Evolutionary conservation across 2,888 invertebrate species (phyloP).

Genomic region (Drosophila diplacantha): DNA sequence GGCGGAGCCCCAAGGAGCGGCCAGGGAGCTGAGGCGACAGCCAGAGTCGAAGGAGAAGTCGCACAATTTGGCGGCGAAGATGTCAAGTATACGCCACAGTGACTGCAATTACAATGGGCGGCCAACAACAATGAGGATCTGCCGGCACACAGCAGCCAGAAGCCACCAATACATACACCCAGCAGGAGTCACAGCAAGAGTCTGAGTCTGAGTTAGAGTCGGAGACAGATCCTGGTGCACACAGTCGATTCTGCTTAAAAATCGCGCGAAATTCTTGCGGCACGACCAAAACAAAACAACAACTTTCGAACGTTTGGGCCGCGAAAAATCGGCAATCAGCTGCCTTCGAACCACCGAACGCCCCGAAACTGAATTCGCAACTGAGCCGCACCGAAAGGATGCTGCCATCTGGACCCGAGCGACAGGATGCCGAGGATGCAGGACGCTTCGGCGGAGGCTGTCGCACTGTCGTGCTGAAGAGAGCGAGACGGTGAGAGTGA

Average conservation of each 20-base stretch:
- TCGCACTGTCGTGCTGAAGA: slow-evolving; percentile 12
- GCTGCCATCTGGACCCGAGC: slow-evolving; percentile 46
- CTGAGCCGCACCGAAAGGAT: slow-evolving; percentile 48
- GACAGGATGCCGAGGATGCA: slow-evolving; percentile 18
- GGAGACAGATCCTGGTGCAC: slow-evolving; percentile 40
- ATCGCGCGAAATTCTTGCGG: slow-evolving; percentile 31
- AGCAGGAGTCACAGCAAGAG: slow-evolving; percentile 26
- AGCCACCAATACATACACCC: slow-evolving; percentile 25
- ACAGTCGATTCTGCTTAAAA: slow-evolving; percentile 19
- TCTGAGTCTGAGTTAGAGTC: slow-evolving; percentile 22
- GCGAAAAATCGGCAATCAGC: slow-evolving; percentile 11
- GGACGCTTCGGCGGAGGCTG: slow-evolving; percentile 33
- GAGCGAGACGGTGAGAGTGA: not conserved
- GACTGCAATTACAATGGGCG: slow-evolving; percentile 55
- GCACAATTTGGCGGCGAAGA: slow-evolving; percentile 73
- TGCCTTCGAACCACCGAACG: slow-evolving; percentile 56
- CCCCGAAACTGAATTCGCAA: slow-evolving; percentile 60
- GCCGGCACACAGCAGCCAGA: slow-evolving; percentile 46
- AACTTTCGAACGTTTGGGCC: slow-evolving; percentile 19
- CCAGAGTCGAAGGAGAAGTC: slow-evolving; percentile 49
- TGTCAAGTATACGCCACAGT: slow-evolving; percentile 66
- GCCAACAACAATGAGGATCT: slow-evolving; percentile 42
- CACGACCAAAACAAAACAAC: slow-evolving; percentile 35
- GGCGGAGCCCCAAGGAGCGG: not conserved
- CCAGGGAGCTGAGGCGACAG: slow-evolving; percentile 4